Conservation (phyloP, 2,113 vertebrate species). For the Vireo altiloquus region DNA sequence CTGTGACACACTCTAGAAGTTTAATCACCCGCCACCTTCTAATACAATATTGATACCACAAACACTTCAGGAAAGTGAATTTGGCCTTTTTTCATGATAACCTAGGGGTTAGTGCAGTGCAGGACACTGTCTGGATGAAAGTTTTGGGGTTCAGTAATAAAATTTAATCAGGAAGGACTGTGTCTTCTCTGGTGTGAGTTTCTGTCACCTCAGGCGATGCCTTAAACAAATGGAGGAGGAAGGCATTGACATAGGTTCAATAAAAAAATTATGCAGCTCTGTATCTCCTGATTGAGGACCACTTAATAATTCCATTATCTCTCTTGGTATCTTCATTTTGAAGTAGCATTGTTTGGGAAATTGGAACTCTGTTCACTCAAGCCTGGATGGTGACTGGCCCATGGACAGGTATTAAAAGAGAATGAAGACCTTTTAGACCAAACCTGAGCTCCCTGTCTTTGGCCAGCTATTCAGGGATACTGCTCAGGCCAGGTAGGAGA, state of each 20-base stretch:
- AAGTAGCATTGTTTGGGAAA: neutral
- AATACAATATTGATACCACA: neutral
- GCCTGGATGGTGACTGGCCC: neutral
- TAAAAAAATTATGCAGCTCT: neutral
- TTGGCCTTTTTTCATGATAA: neutral
- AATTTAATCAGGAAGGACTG: neutral
- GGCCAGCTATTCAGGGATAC: neutral
- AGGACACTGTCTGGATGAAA: neutral
- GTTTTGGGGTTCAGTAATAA: neutral
- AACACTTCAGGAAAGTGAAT: neutral
- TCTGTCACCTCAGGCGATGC: neutral
- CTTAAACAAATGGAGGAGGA: neutral
- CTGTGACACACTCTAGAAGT: neutral
- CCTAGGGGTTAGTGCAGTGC: neutral
- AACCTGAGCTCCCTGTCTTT: neutral
- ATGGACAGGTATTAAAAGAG: neutral
- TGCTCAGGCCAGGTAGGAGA: neutral
- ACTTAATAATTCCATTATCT: neutral
- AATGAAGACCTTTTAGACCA: neutral
- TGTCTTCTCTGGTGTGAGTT: neutral
- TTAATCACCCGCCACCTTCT: neutral
- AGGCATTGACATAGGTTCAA: neutral
- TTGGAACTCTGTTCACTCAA: neutral
- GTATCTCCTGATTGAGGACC: neutral
- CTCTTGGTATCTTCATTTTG: neutral